Base-by-base conservation (phyloP, 2,888 invertebrate genomes). In the Ischnus inquisitorius region DNA sequence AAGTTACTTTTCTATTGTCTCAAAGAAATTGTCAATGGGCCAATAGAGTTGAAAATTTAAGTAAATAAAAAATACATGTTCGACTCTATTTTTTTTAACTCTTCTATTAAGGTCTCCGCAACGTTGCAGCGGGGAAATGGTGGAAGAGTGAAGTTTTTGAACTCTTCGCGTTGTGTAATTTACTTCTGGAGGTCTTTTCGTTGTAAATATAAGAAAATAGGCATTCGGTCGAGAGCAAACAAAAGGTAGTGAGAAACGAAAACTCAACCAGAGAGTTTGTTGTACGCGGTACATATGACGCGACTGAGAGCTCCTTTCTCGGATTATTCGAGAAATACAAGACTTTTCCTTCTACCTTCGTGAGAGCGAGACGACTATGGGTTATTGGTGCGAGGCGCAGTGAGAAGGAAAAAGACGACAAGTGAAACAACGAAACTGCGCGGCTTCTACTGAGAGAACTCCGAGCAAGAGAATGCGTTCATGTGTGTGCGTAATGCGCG, bases 371-470 rank as follows among this genome's bases (percentile, higher is more conserved):
- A 10, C 39, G 10, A 19, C 19, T 39, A 16, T 64, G 19, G 57
- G 57, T 28, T 51, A 43, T 46, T 25, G 19, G n/a, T 62, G 28
- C 54, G 34, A 65, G 39, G 25, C 51, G n/a, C 41, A 46, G 57
- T 28, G 77, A 68, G 46, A 68, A 28, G 19, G 22, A 41, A 46
- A 48, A 22, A 51, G n/a, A 22, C 8, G 43, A 12, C 3, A 54
- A 22, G 54, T 22, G 54, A 54, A 54, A 22, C 57, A 60, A 22
- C 57, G 25, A 51, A 12, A 19, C 28, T 14, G 34, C 46, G 68
- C 54, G 69, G 69, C 54, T 69, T 69, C 54, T n/a, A 43, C 43
- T 46, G 60, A 77, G 43, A n/a, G 39, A 78, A 69, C 39, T 78
- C 34, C 8, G 39, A 48, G n/a, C 48, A 39, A 51, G 69, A 78